phyloP scores from a whole-genome alignment of 2,888 invertebrate species.

The Cantharis lateralis region DNA sequence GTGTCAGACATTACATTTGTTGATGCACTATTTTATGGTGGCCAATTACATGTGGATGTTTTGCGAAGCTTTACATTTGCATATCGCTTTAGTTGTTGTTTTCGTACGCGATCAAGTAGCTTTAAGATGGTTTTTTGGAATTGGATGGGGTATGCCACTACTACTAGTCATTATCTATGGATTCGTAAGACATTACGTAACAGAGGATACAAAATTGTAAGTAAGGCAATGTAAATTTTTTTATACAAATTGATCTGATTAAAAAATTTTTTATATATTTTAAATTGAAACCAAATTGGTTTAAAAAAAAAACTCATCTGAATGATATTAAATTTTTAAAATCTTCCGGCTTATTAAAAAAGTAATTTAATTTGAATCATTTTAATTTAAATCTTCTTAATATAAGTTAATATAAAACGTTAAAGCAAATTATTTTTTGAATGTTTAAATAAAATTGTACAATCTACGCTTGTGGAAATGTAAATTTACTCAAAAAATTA shows the following conservation, averaged over 20 bases:
- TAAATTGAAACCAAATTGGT: not conserved
- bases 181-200: slow-evolving; percentile 52
- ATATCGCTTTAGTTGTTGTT: slow-evolving; percentile 76
- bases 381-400: not conserved
- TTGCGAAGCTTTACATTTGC: slow-evolving; percentile 76
- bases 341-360: not conserved
- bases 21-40: slow-evolving; percentile 72
- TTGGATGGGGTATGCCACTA: slow-evolving; percentile 71
- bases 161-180: slow-evolving; percentile 59
- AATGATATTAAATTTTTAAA: not conserved
- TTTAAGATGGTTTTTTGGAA: slow-evolving; percentile 68
- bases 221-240: slow-evolving; percentile 40
- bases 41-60: slow-evolving; percentile 88
- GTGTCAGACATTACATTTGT: slow-evolving; percentile 72
- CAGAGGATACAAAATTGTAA: slow-evolving; percentile 63
- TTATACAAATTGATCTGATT: not conserved
- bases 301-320: too few species aligned
- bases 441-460: not conserved
- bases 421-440: not conserved
- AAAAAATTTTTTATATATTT: not conserved
- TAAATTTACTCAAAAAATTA: not conserved
- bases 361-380: not conserved
- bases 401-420: not conserved
- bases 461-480: not conserved
- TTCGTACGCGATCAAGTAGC: slow-evolving; percentile 75